Conservation (phyloP, 2,113 vertebrate species). For the Scomber scombrus region DNA sequence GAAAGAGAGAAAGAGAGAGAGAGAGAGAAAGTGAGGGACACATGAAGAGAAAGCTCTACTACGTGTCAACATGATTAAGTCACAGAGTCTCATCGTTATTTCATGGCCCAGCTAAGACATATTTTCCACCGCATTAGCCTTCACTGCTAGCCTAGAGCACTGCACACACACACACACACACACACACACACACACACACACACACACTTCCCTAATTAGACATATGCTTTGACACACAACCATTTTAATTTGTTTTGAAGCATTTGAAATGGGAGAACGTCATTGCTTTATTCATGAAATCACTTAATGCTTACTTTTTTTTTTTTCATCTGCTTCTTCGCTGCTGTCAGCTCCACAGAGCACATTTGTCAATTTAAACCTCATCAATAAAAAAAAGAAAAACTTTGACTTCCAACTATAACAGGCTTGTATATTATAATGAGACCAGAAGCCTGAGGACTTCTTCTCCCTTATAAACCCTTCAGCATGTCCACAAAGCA, state of each 20-base stretch:
- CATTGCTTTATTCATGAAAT: slow-evolving; percentile 55
- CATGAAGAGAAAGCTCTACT: slow-evolving; percentile 55
- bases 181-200: slow-evolving; percentile 32
- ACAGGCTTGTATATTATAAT: not conserved
- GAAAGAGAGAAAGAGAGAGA: not conserved
- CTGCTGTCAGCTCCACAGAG: slow-evolving; percentile 3
- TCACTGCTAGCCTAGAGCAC: slow-evolving; percentile 77
- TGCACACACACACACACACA: slow-evolving; percentile 38
- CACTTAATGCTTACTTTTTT: slow-evolving; percentile 25
- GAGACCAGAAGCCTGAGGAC: not conserved
- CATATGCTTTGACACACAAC: slow-evolving; percentile 78
- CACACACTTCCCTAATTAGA: slow-evolving; percentile 74
- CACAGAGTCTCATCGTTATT: slow-evolving; percentile 80
- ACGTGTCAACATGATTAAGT: slow-evolving; percentile 79
- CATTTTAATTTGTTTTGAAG: slow-evolving; percentile 76
- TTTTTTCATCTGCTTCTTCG: slow-evolving; percentile 3
- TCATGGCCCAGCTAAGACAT: slow-evolving; percentile 77
- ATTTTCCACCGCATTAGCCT: slow-evolving; percentile 85
- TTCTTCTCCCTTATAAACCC: no score
- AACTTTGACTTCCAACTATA: not conserved
- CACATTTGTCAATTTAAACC: slow-evolving; percentile 11
- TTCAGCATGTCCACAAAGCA: no score
- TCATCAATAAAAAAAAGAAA: not conserved
- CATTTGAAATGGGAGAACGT: slow-evolving; percentile 52
- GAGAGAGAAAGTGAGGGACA: slow-evolving; percentile 3